Percentiles rank a stretch among this genome's conserved stretches.
These are phyloP conservation scores for Lamellibrachia satsuma DNA, from an alignment of 2,888 invertebrate genomes.

Conservation along the genomic window DNA sequence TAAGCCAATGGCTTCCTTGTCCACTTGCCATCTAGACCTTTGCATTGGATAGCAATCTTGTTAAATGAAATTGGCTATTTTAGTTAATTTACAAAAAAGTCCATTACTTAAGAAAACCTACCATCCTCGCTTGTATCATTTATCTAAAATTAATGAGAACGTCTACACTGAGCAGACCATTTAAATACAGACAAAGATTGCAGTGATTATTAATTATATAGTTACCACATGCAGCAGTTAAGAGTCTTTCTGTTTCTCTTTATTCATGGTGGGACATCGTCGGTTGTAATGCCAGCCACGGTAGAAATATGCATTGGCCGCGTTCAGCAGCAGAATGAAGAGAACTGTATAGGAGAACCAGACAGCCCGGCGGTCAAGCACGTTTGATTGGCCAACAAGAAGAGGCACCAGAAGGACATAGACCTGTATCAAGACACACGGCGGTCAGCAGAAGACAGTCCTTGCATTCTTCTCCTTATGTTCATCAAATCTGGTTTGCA, in stretches of 20 bases:
- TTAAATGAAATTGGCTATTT: too few relatives aligned
- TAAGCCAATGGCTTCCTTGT: too few relatives aligned
- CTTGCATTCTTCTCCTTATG: too few relatives aligned
- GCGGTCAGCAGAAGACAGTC: neutral
- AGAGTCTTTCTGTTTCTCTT: neutral
- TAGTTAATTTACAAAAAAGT: neutral
- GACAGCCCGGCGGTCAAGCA: neutral
- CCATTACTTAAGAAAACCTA: neutral
- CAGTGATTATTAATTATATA: neutral
- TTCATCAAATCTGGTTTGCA: too few relatives aligned
- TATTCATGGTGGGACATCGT: neutral
- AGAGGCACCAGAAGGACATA: neutral
- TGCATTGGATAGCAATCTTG: too few relatives aligned
- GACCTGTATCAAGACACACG: neutral
- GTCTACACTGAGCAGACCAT: neutral
- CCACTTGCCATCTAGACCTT: too few relatives aligned
- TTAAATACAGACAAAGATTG: neutral
- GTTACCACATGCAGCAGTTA: neutral
- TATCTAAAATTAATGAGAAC: neutral
- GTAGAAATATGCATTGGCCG: slow-evolving; percentile 24
- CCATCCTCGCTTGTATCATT: neutral
- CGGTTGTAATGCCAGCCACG: slow-evolving; percentile 6
- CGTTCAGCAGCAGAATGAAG: slow-evolving; percentile 21
- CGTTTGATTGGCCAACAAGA: neutral
- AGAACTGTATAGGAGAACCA: slow-evolving; percentile 18